Percentiles rank a stretch among this genome's conserved stretches.
phyloP scores from a whole-genome alignment of 30 jellyfish, hydroid and myxozoan species.

The Pseudorhiza aurosa region DNA sequence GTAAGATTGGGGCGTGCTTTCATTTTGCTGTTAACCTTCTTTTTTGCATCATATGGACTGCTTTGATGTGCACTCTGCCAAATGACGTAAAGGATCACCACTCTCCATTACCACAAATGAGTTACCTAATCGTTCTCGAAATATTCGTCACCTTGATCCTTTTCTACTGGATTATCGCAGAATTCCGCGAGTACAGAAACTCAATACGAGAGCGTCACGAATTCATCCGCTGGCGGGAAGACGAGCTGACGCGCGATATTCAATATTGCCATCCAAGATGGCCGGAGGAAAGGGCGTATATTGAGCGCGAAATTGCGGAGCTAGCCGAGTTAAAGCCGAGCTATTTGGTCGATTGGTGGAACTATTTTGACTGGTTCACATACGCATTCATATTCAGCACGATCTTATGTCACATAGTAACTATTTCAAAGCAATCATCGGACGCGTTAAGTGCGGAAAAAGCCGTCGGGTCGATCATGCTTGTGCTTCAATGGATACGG shows the following conservation, averaged over 20 bases:
- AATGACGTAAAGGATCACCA: conserved; percentile 15
- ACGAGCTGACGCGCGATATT: conserved; percentile 74
- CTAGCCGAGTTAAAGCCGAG: conserved; percentile 50
- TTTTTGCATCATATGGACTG: conserved; percentile 84
- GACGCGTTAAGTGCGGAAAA: conserved; percentile 50
- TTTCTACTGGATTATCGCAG: conserved; percentile 53
- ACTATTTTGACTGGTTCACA: conserved; percentile 82
- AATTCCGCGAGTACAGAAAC: conserved; percentile 62
- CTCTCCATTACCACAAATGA: conserved; percentile 17
- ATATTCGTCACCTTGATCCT: conserved; percentile 32
- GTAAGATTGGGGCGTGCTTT: conserved; percentile 69
- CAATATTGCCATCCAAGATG: conserved; percentile 89
- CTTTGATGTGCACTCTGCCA: conserved; percentile 73
- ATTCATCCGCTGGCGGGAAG: conserved; percentile 82
- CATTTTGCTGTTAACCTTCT: conserved; percentile 45
- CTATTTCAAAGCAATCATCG: conserved; percentile 36
- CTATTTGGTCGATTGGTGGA: conserved; percentile 93
- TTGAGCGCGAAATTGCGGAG: conserved; percentile 84
- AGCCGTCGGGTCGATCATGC: conserved; percentile 76
- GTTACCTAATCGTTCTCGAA: conserved; percentile 55
- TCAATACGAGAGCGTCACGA: conserved; percentile 57
- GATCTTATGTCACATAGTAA: conserved; percentile 50
- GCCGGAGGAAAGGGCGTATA: conserved; percentile 96
- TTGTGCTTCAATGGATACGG: conserved; percentile 86
- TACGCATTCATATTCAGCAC: conserved; percentile 60